These are phyloP conservation scores for Pyrgilauda ruficollis DNA, from an alignment of 2,113 vertebrate species.

Conservation along the genomic window DNA sequence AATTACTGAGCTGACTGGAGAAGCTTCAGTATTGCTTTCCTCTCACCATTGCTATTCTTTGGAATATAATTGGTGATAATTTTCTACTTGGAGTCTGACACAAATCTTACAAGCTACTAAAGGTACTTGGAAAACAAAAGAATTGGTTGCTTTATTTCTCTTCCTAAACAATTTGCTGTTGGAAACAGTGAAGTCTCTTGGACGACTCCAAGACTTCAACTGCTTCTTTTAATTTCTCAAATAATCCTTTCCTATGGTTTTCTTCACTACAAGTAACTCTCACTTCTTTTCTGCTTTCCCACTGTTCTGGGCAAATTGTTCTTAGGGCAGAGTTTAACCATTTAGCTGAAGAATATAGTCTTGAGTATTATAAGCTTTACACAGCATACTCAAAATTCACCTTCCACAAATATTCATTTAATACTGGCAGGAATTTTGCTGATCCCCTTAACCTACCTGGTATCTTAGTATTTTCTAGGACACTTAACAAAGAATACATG, in stretches of 20 bases:
- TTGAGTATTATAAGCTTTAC: not conserved
- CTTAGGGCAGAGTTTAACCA: not conserved
- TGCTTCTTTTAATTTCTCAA: not conserved
- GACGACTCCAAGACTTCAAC: not conserved
- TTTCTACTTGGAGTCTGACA: conserved; percentile 21
- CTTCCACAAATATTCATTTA: not conserved
- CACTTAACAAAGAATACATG: not conserved
- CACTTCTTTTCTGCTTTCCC: not conserved
- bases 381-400: not conserved
- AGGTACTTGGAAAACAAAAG: not conserved
- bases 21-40: not conserved
- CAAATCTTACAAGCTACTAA: not conserved
- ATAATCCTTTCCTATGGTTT: not conserved
- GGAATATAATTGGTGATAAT: not conserved
- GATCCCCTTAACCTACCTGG: not conserved
- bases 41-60: conserved; percentile 1
- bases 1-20: not conserved
- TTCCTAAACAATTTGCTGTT: not conserved
- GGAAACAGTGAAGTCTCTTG: not conserved
- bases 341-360: not conserved
- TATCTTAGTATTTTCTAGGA: conserved; percentile 8
- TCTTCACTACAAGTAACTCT: not conserved
- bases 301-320: not conserved
- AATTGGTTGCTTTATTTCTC: not conserved
- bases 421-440: not conserved